Evolutionary conservation across 2,888 invertebrate genomes (phyloP).

Genomic region (Nymphalis polychloros): DNA sequence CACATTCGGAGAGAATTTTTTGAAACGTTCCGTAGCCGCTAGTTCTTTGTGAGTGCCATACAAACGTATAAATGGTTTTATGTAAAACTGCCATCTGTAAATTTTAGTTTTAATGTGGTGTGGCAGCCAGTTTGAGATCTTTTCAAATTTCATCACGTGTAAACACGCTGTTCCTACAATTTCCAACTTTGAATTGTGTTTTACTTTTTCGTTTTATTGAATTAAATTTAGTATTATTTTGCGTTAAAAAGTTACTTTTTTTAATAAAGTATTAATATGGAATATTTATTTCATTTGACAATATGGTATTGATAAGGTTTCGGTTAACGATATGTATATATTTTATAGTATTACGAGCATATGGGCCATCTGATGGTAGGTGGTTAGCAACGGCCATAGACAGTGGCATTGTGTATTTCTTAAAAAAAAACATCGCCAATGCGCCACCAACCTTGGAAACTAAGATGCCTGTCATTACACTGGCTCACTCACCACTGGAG

Average conservation of each 20-base stretch:
- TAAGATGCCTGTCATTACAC: too few species aligned
- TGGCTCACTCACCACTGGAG: too few species aligned
- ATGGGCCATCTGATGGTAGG: too few species aligned
- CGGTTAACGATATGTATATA: too few species aligned
- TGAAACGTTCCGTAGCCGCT: constrained; percentile 47
- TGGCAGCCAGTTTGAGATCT: background rate
- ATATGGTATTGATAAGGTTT: too few species aligned
- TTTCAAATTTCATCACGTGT: background rate
- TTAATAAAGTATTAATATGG: too few species aligned
- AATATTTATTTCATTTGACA: too few species aligned
- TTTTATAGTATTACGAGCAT: too few species aligned
- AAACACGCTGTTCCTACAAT: background rate
- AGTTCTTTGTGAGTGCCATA: constrained; percentile 33
- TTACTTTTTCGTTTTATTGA: background rate
- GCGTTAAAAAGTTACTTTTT: background rate
- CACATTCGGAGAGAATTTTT: constrained; percentile 47
- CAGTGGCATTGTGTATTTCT: too few species aligned
- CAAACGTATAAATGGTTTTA: constrained; percentile 24
- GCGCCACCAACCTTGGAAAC: too few species aligned
- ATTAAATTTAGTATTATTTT: background rate
- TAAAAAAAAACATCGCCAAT: too few species aligned
- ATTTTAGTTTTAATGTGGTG: constrained; percentile 23
- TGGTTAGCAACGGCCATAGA: too few species aligned
- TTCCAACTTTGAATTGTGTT: background rate
- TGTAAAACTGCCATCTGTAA: constrained; percentile 29